Evolutionary conservation across 2,888 invertebrate genomes (phyloP).

Genomic region (Leptinotarsa rubiginosa): DNA sequence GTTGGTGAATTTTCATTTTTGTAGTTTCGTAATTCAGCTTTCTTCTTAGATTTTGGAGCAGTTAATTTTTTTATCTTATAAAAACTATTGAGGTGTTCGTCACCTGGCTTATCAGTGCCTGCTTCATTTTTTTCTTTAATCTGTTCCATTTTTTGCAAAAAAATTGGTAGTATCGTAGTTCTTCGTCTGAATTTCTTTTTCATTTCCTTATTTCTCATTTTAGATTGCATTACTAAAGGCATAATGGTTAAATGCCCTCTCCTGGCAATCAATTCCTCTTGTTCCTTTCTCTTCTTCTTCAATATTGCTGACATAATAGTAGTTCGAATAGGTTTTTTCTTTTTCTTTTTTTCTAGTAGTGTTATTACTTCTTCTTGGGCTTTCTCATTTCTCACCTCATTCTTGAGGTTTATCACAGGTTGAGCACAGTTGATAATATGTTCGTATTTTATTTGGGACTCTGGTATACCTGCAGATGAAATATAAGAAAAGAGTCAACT

Average conservation of each 20-base stretch:
- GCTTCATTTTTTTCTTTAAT: slow-evolving; percentile 12
- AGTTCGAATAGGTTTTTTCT: slow-evolving; percentile 15
- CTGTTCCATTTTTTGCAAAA: slow-evolving; percentile 42
- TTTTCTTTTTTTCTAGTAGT: background rate
- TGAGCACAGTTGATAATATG: slow-evolving; percentile 48
- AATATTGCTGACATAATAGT: slow-evolving; percentile 21
- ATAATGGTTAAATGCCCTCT: slow-evolving; percentile 14
- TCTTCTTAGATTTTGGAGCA: background rate
- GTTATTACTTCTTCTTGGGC: slow-evolving; percentile 8
- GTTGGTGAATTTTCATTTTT: background rate
- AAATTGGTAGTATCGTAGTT: slow-evolving; percentile 51
- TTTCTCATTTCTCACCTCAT: slow-evolving; percentile 9
- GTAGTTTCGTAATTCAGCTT: background rate
- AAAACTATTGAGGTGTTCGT: background rate
- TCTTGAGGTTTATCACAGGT: slow-evolving; percentile 22
- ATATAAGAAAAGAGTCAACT: background rate
- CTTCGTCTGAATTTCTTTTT: slow-evolving; percentile 29
- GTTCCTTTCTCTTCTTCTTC: slow-evolving; percentile 28
- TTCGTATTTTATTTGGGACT: slow-evolving; percentile 40
- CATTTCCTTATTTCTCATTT: slow-evolving; percentile 28
- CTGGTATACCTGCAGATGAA: slow-evolving; percentile 32
- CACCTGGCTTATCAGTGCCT: background rate
- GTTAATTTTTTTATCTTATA: background rate
- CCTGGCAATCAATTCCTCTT: slow-evolving; percentile 16
- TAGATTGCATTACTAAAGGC: slow-evolving; percentile 24